phyloP scores from a whole-genome alignment of 92 coral and sea anemone species.

The Epizoanthus fatuus region DNA sequence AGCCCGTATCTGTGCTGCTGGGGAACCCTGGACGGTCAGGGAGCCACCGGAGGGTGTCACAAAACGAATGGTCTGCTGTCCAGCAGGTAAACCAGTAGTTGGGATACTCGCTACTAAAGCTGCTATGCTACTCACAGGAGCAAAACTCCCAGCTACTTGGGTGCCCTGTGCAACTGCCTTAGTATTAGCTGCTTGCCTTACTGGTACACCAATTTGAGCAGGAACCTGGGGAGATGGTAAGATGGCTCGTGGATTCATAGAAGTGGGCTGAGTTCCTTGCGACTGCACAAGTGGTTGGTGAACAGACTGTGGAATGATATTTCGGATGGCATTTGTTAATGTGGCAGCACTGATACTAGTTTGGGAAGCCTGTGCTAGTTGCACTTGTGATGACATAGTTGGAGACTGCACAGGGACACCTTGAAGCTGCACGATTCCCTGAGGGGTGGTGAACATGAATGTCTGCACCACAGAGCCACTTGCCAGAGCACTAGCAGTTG shows the following conservation, averaged over 20 bases:
- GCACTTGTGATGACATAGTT: background rate
- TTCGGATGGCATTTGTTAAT: constrained; percentile 1
- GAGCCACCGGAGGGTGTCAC: constrained; percentile 86
- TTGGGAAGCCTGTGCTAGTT: constrained; percentile 12
- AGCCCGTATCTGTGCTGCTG: constrained; percentile 38
- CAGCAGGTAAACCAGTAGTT: constrained; percentile 65
- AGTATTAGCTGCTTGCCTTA: constrained; percentile 64
- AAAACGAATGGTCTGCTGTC: constrained; percentile 83
- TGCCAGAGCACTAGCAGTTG: constrained; percentile 34
- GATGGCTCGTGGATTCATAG: constrained; percentile 55
- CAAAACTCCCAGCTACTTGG: constrained; percentile 33
- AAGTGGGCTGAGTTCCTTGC: constrained; percentile 32
- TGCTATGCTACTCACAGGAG: constrained; percentile 90
- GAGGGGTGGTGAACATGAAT: constrained; percentile 46
- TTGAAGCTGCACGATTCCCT: constrained; percentile 42
- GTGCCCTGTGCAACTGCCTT: constrained; percentile 52
- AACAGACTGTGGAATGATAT: constrained; percentile 5
- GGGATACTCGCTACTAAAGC: constrained; percentile 92
- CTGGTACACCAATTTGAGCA: constrained; percentile 48
- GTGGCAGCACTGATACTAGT: constrained; percentile 4
- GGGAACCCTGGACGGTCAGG: constrained; percentile 83
- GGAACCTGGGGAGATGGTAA: constrained; percentile 60
- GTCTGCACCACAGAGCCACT: constrained; percentile 36
- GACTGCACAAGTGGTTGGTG: background rate
- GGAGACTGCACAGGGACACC: constrained; percentile 29